Base-by-base conservation (phyloP, 2,888 invertebrate genomes). In the Venustoraphidia nigricollis region DNA sequence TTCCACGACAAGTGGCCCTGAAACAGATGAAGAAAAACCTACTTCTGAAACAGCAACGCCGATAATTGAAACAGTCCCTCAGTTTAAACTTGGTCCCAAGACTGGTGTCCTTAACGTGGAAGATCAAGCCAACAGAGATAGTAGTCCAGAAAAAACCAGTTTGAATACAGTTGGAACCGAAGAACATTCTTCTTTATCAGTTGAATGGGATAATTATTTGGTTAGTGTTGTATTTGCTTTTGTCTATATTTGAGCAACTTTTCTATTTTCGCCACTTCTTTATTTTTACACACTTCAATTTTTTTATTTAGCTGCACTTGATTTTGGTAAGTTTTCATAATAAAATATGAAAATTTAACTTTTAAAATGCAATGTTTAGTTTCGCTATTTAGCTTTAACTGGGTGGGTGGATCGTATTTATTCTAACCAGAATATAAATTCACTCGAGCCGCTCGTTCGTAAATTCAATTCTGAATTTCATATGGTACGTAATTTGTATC, bases 161-260 rank as follows among this genome's bases (percentile, higher is more conserved):
- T 71, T 75, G 40, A 66, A 70, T 52, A 77, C 76, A 0, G 76
- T 74, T 9, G 76, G 77, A 27, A 77, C 79, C 1, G 85, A 85
- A 62, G 83, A 82, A 60, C 82, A 83, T 56, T 81, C 82, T 59
- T 88, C 87, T 60, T 80, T 79, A n/a, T 81, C 89, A 64, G 90
- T 89, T 1, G 93, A 93, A 65, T 94, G 94, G 94, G 94, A 94
- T 67, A 88, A 87, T 67, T 94, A 92, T 72, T 92, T 88, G 79
- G 88, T 86, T 59, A 47, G 53, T 46, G 13, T n/a, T 11, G n/a
- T 37, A 34, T 42, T 27, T 46, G 34, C 40, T 36, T 44, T 45
- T 49, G 41, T 9, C n/a, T 35, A 14, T 34, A 34, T 38, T 47
- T 41, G n/a, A 46, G 36, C 37, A 14, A 14, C 14, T 14, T 39